Percentiles rank a stretch among this genome's conserved stretches.
phyloP scores from a whole-genome alignment of 2,888 invertebrate genomes.

The Hypomecis punctinalis region DNA sequence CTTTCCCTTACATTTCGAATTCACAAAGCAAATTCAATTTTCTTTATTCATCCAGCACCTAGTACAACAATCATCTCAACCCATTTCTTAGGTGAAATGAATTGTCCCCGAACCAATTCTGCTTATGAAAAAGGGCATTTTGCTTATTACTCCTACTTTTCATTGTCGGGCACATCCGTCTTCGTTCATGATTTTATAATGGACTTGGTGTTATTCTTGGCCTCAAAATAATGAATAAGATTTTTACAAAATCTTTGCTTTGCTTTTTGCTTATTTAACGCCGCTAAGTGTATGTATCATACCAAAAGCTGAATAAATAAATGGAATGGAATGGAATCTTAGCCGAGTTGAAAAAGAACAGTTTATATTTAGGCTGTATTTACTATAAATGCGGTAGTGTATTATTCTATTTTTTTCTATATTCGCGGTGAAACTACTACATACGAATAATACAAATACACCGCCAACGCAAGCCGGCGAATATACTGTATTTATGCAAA shows the following conservation, averaged over 20 bases:
- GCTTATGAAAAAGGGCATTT: conserved; percentile 79
- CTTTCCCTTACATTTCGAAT: too few species aligned
- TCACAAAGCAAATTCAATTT: conserved; percentile 4
- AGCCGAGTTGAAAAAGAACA: too few species aligned
- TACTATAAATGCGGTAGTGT: too few species aligned
- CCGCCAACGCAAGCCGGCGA: too few species aligned
- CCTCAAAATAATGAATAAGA: conserved; percentile 21
- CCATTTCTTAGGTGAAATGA: conserved; percentile 52
- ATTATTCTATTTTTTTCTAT: too few species aligned
- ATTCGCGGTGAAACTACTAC: too few species aligned
- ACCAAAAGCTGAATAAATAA: too few species aligned
- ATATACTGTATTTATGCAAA: too few species aligned
- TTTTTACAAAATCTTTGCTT: not conserved
- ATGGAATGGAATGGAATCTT: too few species aligned
- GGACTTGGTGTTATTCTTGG: conserved; percentile 57
- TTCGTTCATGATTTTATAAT: conserved; percentile 64
- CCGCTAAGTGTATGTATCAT: too few species aligned
- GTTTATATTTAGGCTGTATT: too few species aligned
- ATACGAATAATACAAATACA: too few species aligned
- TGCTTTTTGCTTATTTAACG: not conserved
- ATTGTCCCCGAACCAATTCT: conserved; percentile 78
- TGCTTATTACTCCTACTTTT: conserved; percentile 76
- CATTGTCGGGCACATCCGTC: conserved; percentile 71
- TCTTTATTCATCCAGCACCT: conserved; percentile 32
- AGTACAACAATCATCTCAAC: conserved; percentile 53